Evolutionary conservation across 1,140 invertebrate genomes (phyloP).

Genomic region (Drosophila oshimai): DNA sequence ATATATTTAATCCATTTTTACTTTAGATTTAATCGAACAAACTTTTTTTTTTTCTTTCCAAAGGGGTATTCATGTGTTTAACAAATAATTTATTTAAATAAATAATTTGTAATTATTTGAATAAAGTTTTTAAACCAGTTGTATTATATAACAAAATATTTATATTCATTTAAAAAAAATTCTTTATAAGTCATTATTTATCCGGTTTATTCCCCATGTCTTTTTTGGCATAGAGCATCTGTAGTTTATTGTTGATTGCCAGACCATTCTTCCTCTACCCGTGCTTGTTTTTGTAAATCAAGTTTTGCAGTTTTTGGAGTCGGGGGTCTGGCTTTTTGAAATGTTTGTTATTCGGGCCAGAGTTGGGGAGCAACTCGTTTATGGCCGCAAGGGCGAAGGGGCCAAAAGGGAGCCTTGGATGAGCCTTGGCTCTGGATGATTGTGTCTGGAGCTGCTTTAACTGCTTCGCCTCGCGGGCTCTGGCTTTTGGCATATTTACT

Average conservation of each 20-base stretch:
- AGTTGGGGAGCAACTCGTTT: slow-evolving; percentile 68
- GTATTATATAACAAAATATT: no score
- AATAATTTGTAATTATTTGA: no score
- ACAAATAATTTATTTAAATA: no score
- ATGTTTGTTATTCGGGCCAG: slow-evolving; percentile 73
- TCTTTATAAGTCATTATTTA: background rate
- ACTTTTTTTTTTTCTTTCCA: no score
- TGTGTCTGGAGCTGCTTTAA: slow-evolving; percentile 30
- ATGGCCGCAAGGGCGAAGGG: slow-evolving; percentile 22
- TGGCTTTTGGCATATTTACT: slow-evolving; percentile 71
- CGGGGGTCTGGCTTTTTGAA: slow-evolving; percentile 34
- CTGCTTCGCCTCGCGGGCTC: slow-evolving; percentile 20
- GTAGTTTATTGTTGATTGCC: slow-evolving; percentile 36
- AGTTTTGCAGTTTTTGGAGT: slow-evolving; percentile 66
- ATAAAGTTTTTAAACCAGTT: no score
- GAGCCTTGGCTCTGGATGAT: slow-evolving; percentile 35
- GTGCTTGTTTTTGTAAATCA: slow-evolving; percentile 66
- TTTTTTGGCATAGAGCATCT: slow-evolving; percentile 38
- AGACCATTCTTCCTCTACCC: background rate
- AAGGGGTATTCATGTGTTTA: no score
- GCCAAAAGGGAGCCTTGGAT: slow-evolving; percentile 10
- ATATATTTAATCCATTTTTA: no score
- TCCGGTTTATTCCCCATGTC: background rate
- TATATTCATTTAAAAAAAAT: background rate
- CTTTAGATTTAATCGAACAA: no score